These are phyloP conservation scores for Hydrotaea cyrtoneurina DNA, from an alignment of 2,888 invertebrate species.

Conservation along the genomic window DNA sequence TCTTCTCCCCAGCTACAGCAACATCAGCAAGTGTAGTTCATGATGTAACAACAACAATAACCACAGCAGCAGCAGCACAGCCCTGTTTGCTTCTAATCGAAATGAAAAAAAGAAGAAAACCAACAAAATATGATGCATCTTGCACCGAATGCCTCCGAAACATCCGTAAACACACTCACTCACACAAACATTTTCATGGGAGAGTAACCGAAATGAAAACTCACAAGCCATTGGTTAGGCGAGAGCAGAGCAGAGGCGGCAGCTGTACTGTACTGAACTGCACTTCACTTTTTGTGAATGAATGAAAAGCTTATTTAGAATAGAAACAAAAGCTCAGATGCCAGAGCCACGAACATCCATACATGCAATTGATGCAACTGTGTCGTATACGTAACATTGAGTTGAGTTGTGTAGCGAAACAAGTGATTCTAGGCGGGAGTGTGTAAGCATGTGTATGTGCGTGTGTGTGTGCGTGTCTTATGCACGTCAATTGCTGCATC, in stretches of 20 bases:
- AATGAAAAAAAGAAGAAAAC: conserved; percentile 18
- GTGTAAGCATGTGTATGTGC: too few relatives aligned
- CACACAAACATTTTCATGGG: conserved; percentile 32
- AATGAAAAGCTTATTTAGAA: conserved; percentile 50
- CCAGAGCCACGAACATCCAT: not conserved
- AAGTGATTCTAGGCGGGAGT: conserved; percentile 43
- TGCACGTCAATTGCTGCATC: conserved; percentile 43
- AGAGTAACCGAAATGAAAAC: conserved; percentile 36
- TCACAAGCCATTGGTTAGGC: not conserved
- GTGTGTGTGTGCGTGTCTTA: not conserved
- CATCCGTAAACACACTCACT: not conserved
- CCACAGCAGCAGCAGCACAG: not conserved
- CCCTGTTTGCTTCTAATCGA: conserved; percentile 19
- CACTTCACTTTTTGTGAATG: not conserved
- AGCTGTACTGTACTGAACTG: not conserved
- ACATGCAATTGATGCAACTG: conserved; percentile 26
- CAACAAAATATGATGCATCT: conserved; percentile 39
- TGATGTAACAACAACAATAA: conserved; percentile 28
- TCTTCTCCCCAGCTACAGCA: conserved; percentile 52
- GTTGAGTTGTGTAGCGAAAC: conserved; percentile 39
- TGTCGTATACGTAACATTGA: conserved; percentile 62
- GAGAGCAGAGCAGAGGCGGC: conserved; percentile 52
- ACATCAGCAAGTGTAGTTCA: conserved; percentile 54
- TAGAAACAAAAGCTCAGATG: conserved; percentile 42
- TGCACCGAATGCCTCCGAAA: not conserved